Conservation (phyloP, 2,113 vertebrate species). For the Zonotrichia leucophrys region DNA sequence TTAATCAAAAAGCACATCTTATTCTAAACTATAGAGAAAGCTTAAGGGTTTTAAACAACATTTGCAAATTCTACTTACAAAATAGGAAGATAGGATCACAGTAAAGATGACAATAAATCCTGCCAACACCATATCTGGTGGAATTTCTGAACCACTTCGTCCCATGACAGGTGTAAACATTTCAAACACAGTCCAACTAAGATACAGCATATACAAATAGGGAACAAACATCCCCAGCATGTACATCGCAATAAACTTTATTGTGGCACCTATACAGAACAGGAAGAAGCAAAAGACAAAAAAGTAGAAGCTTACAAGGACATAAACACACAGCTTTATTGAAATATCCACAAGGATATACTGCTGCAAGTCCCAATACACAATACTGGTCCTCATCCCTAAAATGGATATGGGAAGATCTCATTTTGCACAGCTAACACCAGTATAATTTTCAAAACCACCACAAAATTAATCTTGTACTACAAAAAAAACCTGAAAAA, state of each 20-base stretch:
- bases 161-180: constrained; percentile 96
- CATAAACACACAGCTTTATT: not conserved
- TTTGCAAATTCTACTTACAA: constrained; percentile 79
- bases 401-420: not conserved
- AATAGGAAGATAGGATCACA: constrained; percentile 89
- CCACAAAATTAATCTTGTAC: not conserved
- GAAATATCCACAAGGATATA: not conserved
- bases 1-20: not conserved
- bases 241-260: constrained; percentile 85
- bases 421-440: not conserved
- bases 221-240: constrained; percentile 88
- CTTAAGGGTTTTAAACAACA: not conserved
- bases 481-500: not conserved
- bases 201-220: constrained; percentile 89
- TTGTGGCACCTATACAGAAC: constrained; percentile 78
- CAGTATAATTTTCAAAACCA: not conserved
- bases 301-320: not conserved
- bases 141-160: constrained; percentile 92
- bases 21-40: not conserved
- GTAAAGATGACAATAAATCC: constrained; percentile 81
- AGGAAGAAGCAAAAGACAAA: not conserved
- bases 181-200: constrained; percentile 95
- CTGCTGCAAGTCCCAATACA: not conserved
- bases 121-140: constrained; percentile 88
- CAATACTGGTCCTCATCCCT: not conserved